Conservation (phyloP, 2,888 invertebrate genomes). For the Candidula unifasciata region DNA sequence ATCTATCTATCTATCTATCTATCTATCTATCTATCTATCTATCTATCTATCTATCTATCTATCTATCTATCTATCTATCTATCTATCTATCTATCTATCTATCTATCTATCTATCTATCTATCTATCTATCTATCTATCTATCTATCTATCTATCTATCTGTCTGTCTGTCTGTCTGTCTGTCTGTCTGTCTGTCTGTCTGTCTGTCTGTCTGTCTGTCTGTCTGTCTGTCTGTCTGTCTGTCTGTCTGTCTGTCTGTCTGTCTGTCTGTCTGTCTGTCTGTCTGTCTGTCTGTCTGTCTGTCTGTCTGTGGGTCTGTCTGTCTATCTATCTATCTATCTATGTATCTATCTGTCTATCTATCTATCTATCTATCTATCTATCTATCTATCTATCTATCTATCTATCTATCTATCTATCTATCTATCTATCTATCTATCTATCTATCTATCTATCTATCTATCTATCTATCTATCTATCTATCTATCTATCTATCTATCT, state of each 20-base stretch:
- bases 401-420: not conserved
- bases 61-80: conserved; percentile 1
- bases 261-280: not conserved
- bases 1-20: not conserved
- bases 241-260: not conserved
- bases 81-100: not conserved
- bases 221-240: not conserved
- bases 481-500: conserved; percentile 1
- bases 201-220: conserved; percentile 5
- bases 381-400: not conserved
- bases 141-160: not conserved
- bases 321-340: not conserved
- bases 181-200: not conserved
- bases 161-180: not conserved
- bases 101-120: not conserved
- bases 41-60: not conserved
- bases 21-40: not conserved
- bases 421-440: not conserved
- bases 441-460: not conserved
- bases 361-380: not conserved
- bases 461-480: not conserved
- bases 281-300: not conserved
- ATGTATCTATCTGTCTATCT: not conserved
- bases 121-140: not conserved
- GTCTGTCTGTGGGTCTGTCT: not conserved